A percentile compares a stretch with the other conserved stretches of the same genome.
Evolutionary conservation across 2,113 vertebrate species (phyloP).

Genomic region (Ramphastos sulfuratus): DNA sequence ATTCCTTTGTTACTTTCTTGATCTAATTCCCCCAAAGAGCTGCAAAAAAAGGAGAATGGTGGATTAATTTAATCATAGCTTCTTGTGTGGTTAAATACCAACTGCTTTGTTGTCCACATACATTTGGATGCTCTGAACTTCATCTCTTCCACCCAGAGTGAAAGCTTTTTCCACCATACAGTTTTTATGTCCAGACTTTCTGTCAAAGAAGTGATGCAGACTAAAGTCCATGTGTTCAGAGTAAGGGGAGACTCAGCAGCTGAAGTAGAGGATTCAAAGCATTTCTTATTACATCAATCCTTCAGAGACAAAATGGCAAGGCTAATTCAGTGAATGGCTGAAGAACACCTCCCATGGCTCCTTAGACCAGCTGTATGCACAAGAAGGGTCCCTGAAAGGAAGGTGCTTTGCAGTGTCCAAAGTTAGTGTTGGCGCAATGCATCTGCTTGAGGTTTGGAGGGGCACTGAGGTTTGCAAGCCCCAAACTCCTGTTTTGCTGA

Average conservation of each 20-base stretch:
- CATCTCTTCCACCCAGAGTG: not conserved
- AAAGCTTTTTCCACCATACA: not conserved
- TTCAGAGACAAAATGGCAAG: not conserved
- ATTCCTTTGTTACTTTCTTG: conserved; percentile 58
- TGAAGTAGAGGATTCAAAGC: not conserved
- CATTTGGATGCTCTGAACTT: not conserved
- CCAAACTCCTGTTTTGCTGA: not conserved
- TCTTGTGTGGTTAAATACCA: conserved; percentile 41
- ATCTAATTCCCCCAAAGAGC: conserved; percentile 46
- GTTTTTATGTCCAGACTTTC: not conserved
- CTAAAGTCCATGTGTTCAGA: not conserved
- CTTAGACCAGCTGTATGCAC: not conserved
- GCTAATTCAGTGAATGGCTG: not conserved
- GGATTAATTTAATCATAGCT: conserved; percentile 55
- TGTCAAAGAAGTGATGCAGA: not conserved
- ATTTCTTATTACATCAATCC: not conserved
- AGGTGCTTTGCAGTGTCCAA: not conserved
- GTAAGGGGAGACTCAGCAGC: not conserved
- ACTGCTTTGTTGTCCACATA: not conserved
- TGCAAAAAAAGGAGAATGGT: conserved; percentile 40
- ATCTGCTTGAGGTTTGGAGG: not conserved
- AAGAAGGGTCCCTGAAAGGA: not conserved
- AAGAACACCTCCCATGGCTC: not conserved
- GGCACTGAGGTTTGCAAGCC: not conserved
- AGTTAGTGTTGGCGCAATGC: not conserved